Conservation (phyloP, 2,888 invertebrate species). For the Caenorhabditis angaria region DNA sequence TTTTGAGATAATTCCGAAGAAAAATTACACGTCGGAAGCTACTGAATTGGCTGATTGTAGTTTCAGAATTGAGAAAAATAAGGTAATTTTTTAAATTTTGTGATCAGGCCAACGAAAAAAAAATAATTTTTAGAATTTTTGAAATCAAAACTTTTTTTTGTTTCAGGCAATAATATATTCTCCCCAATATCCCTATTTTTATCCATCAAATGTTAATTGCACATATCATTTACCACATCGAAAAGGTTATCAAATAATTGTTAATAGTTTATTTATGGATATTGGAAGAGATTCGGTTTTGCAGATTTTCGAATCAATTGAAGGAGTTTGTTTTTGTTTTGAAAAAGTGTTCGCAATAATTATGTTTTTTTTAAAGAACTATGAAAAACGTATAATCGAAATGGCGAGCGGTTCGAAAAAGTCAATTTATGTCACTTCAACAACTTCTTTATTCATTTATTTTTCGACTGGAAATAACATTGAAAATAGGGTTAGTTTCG, state of each 20-base stretch:
- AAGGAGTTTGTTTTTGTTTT: constrained; percentile 20
- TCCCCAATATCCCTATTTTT: constrained; percentile 51
- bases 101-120: no score
- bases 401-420: constrained; percentile 44
- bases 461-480: constrained; percentile 50
- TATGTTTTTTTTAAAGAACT: constrained; percentile 20
- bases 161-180: not conserved
- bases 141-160: constrained; percentile 4
- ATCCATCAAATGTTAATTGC: constrained; percentile 49
- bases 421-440: constrained; percentile 44
- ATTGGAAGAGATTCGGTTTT: constrained; percentile 43
- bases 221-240: constrained; percentile 49
- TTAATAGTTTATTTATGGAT: constrained; percentile 35
- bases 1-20: constrained; percentile 42
- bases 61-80: constrained; percentile 47
- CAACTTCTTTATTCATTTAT: constrained; percentile 44
- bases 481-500: constrained; percentile 5
- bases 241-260: constrained; percentile 42
- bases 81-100: constrained; percentile 16
- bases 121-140: not conserved
- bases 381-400: constrained; percentile 45
- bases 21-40: constrained; percentile 42
- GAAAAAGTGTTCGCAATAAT: not conserved
- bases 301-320: constrained; percentile 47
- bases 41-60: constrained; percentile 51